Evolutionary conservation across 2,797 vertebrate species (phyloP), one percentile per base, ranked within the genome.

Genomic region (Sternotherus odoratus): DNA sequence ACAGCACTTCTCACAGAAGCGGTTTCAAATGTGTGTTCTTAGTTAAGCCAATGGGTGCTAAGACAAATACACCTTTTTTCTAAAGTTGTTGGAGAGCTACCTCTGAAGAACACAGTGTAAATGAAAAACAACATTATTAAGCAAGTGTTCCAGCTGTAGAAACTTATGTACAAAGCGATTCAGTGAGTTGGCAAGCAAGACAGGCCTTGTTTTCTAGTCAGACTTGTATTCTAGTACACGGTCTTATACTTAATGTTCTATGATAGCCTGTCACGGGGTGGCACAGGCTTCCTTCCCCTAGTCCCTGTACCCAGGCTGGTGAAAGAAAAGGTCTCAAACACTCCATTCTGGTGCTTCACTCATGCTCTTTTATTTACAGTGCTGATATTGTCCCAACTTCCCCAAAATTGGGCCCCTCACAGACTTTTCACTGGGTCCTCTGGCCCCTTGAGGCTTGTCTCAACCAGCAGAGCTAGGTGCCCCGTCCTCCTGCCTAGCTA

Each of bases 211-310:
- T 92, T 95, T 92, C 39, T 57, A 86, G 36, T 79, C 56, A 83
- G 74, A 91, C 48, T 79, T 91, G 39, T 8, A 17, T 11, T 48
- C 36, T 54, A 36, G 85, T 89, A 83, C 86, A 60, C 83, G 84
- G 72, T 28, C 53, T 90, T 86, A 92, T 82, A 83, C 92, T 85
- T 92, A 95, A 72, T 50, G 53, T n/a, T 36, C 21, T 75, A 88
- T 95, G 66, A 92, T 90, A 91, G 88, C 92, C 75, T n/a, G n/a
- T n/a, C n/a, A n/a, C n/a, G n/a, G n/a, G n/a, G n/a, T n/a, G n/a
- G n/a, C n/a, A n/a, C n/a, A n/a, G n/a, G n/a, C n/a, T n/a, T n/a
- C n/a, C n/a, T n/a, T n/a, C n/a, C n/a, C n/a, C n/a, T n/a, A n/a
- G n/a, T n/a, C n/a, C n/a, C n/a, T n/a, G n/a, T n/a, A n/a, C n/a